Evolutionary conservation across 2,797 vertebrate genomes (phyloP).

Genomic region (Cossypha dichroa): DNA sequence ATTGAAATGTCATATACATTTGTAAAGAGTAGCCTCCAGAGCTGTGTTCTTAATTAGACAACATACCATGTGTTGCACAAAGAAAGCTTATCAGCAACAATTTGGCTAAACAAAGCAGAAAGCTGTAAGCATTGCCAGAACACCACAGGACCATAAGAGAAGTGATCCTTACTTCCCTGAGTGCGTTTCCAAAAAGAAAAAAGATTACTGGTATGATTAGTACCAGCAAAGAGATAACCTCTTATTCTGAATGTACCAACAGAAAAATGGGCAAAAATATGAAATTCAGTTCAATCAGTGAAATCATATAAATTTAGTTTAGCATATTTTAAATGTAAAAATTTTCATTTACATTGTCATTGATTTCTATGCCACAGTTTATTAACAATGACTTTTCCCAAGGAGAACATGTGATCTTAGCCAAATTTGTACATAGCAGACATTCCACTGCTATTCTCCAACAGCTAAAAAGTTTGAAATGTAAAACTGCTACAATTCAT

Average conservation of each 20-base stretch:
- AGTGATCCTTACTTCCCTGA: background rate
- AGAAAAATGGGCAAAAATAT: background rate
- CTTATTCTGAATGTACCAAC: background rate
- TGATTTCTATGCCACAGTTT: background rate
- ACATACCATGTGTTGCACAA: background rate
- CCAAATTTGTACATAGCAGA: background rate
- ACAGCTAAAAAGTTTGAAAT: background rate
- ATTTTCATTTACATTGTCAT: background rate
- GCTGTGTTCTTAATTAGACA: background rate
- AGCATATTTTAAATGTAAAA: background rate
- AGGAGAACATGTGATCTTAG: background rate
- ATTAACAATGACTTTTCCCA: background rate
- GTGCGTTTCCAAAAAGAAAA: background rate
- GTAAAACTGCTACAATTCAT: background rate
- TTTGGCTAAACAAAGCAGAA: conserved; percentile 2
- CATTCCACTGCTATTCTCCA: background rate
- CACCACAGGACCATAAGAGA: background rate
- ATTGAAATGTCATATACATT: background rate
- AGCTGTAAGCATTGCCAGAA: background rate
- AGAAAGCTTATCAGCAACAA: background rate
- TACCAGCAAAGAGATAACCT: background rate
- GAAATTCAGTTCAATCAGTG: background rate
- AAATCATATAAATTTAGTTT: background rate
- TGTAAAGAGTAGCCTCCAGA: background rate
- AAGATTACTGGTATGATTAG: background rate